Base-by-base conservation (phyloP, 1,140 invertebrate genomes). In the Aphis gossypii region DNA sequence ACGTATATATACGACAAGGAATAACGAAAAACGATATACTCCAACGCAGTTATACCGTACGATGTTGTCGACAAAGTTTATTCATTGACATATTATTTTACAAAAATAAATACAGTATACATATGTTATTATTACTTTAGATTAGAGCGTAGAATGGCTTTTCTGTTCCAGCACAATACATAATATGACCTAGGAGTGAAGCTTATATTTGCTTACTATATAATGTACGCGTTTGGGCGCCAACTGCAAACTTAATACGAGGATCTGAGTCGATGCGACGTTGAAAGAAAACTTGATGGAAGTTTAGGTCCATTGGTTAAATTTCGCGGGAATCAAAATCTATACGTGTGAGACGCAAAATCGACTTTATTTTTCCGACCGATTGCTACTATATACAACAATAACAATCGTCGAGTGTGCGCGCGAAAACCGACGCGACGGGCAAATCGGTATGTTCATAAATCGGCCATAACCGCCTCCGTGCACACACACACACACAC, bases 401-500 rank as follows among this genome's bases (percentile, higher is more conserved):
- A 86, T 18, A n/a, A 20, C 30, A 76, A 14, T 76, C 30, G 5
- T 8, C 60, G 60, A 18, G 14, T 48, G 46, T 18, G 46, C 23
- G 41, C 20, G 44, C 25, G 86, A 48, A 87, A n/a, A 87, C 18
- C 44, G 14, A 48, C 86, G 30, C 18, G 86, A 48, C 30, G 25
- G 30, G 86, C 30, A 87, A 48, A 48, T 48, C 30, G 46, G 38
- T 90, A 20, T 56, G 54, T 90, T 60, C n/a, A 46, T 48, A 92
- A 92, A 91, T 91, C 90, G 90, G 44, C 68, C 60, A 68, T 82
- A 82, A 46, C 90, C 56, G n/a, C n/a, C 56, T 46, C 90, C 41
- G 44, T 11, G 7, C 21, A 35, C n/a, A 35, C 20, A 11, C 87
- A 23, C 30, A n/a, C 3, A 38, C 2, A 38, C 46, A 23, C 44